A percentile compares a stretch with the other conserved stretches of the same genome.
phyloP scores from a whole-genome alignment of 2,113 vertebrate species.

The Herpetotheres cachinnans region DNA sequence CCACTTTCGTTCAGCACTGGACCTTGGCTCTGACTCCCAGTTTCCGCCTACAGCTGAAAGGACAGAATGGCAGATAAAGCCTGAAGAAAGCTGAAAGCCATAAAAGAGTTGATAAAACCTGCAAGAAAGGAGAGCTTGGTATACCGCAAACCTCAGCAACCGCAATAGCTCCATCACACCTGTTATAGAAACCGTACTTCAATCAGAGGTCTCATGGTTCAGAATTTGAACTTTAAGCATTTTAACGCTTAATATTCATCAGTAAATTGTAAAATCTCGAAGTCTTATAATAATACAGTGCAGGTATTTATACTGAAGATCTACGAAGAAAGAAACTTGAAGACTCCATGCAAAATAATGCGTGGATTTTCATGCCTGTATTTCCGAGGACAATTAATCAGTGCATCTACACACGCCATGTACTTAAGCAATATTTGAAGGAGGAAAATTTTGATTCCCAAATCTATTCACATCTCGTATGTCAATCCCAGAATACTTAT shows the following conservation, averaged over 20 bases:
- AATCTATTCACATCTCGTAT: not conserved
- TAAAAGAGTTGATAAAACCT: not conserved
- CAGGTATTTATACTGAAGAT: not conserved
- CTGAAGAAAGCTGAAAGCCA: rapidly evolving
- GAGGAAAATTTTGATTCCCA: not conserved
- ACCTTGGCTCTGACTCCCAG: not conserved
- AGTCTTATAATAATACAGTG: not conserved
- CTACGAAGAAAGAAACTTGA: not conserved
- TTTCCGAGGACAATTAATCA: not conserved
- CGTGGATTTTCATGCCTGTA: not conserved
- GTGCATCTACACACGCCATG: not conserved
- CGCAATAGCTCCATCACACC: rapidly evolving
- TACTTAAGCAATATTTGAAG: not conserved
- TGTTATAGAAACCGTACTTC: not conserved
- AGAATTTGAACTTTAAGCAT: not conserved
- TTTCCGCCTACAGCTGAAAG: not conserved
- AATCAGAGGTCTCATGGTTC: not conserved
- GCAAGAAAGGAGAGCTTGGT: not conserved
- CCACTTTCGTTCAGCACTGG: not conserved
- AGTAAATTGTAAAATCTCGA: not conserved
- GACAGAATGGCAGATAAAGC: not conserved
- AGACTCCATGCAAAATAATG: not conserved
- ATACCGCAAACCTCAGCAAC: not conserved
- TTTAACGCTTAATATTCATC: not conserved
- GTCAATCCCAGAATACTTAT: not conserved